Evolutionary conservation across 2,888 invertebrate species (phyloP).

Genomic region (Aphrophora alni): DNA sequence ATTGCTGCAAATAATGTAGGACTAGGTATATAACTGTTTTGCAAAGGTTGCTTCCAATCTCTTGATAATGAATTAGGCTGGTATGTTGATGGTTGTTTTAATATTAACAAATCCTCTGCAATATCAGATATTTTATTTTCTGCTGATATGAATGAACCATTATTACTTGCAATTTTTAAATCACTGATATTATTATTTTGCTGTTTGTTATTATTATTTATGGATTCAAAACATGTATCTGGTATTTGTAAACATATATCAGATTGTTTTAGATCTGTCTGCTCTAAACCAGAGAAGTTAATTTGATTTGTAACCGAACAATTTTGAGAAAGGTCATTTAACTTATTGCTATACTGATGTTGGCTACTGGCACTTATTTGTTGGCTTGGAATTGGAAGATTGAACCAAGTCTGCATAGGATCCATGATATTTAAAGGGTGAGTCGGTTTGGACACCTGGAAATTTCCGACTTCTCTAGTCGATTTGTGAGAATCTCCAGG

Average conservation of each 20-base stretch:
- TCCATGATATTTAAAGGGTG: conserved; percentile 34
- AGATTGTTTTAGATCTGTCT: conserved; percentile 35
- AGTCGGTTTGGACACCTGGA: conserved; percentile 29
- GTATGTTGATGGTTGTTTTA: conserved; percentile 23
- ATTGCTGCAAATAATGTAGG: conserved; percentile 33
- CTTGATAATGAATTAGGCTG: conserved; percentile 23
- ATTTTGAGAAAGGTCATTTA: conserved; percentile 29
- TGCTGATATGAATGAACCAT: not conserved
- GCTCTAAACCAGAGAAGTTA: conserved; percentile 26
- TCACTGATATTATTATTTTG: conserved; percentile 18
- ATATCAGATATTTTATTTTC: conserved; percentile 20
- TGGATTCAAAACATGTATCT: conserved; percentile 35
- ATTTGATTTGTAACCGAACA: conserved; percentile 25
- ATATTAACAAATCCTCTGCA: not conserved
- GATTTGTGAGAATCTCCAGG: conserved; percentile 30
- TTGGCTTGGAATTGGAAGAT: conserved; percentile 30
- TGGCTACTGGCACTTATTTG: conserved; percentile 25
- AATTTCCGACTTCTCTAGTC: conserved; percentile 27
- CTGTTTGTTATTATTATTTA: not conserved
- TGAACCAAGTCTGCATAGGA: conserved; percentile 38
- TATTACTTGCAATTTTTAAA: conserved; percentile 4
- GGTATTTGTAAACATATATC: conserved; percentile 34
- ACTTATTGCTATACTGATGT: conserved; percentile 32
- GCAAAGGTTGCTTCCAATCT: conserved; percentile 36
- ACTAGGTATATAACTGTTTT: conserved; percentile 32